phyloP scores from a whole-genome alignment of 92 coral and sea anemone genomes.

The Phenganax stokvisi region DNA sequence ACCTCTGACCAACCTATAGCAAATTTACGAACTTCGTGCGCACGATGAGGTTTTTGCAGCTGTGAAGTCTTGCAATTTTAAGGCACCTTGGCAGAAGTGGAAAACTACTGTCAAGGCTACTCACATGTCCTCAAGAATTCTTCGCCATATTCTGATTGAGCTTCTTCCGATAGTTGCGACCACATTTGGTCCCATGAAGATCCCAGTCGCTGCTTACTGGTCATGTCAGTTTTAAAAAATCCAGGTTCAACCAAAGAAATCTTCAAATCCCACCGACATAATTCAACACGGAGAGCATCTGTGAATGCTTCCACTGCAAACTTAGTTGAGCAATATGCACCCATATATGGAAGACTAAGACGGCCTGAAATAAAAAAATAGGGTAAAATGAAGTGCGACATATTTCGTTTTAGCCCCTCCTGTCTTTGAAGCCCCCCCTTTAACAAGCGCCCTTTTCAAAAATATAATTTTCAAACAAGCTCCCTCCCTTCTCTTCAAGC shows the following conservation, averaged over 20 bases:
- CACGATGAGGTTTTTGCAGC: too few relatives aligned
- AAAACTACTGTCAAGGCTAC: conserved; percentile 10
- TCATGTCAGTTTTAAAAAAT: conserved; percentile 70
- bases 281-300: conserved; percentile 88
- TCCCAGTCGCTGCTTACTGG: conserved; percentile 47
- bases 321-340: conserved; percentile 68
- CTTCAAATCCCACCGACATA: conserved; percentile 51
- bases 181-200: conserved; percentile 58
- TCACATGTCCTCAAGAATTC: conserved; percentile 61
- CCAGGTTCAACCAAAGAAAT: conserved; percentile 89
- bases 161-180: conserved; percentile 53
- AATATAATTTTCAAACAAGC: too few relatives aligned
- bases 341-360: conserved; percentile 58
- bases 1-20: too few relatives aligned
- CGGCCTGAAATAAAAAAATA: conserved; percentile 55
- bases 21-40: too few relatives aligned
- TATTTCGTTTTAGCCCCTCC: background rate
- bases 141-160: conserved; percentile 72
- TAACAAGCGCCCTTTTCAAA: too few relatives aligned
- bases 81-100: too few relatives aligned
- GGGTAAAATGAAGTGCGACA: background rate
- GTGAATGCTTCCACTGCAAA: conserved; percentile 92
- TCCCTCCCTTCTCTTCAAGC: too few relatives aligned
- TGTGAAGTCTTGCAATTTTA: too few relatives aligned
- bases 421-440: too few relatives aligned